Conservation (phyloP, 2,113 vertebrate genomes). For the Paedocypris sp. region DNA sequence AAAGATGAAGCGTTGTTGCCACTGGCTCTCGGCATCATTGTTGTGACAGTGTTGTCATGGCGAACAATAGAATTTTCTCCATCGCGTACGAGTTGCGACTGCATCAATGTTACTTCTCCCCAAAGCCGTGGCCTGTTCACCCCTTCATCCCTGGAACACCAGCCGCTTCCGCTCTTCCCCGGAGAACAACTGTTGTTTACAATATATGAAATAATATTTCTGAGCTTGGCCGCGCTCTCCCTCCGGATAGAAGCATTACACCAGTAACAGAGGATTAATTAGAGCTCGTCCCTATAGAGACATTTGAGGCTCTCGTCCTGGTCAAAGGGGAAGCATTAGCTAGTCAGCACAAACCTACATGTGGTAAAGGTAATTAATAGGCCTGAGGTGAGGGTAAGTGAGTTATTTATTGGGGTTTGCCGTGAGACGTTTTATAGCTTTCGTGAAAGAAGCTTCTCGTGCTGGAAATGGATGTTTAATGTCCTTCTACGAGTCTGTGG, state of each 20-base stretch:
- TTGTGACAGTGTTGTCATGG: neutral
- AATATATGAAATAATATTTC: slow-evolving; percentile 85
- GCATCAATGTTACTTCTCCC: neutral
- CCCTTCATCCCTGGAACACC: slow-evolving; percentile 6
- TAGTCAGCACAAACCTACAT: slow-evolving; percentile 57
- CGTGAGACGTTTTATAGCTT: slow-evolving; percentile 50
- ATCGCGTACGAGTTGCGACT: neutral
- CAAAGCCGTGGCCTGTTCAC: neutral
- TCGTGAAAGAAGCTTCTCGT: slow-evolving; percentile 8
- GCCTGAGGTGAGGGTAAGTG: slow-evolving; percentile 50
- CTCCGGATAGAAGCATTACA: slow-evolving; percentile 78
- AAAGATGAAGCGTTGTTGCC: neutral
- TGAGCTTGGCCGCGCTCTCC: slow-evolving; percentile 61
- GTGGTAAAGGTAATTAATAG: slow-evolving; percentile 57
- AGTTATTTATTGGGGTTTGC: slow-evolving; percentile 50
- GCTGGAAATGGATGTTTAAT: slow-evolving; percentile 36
- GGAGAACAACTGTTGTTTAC: slow-evolving; percentile 80
- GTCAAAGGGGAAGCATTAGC: slow-evolving; percentile 68
- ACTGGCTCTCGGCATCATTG: neutral
- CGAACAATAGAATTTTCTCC: neutral
- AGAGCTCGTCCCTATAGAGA: slow-evolving; percentile 72
- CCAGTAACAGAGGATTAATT: slow-evolving; percentile 96
- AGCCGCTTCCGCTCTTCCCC: slow-evolving; percentile 43
- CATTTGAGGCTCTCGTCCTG: slow-evolving; percentile 57
- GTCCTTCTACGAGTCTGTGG: slow-evolving; percentile 7